Conservation (phyloP, 35 echinoderm and acorn worm species). For the Heliocidaris tuberculata region DNA sequence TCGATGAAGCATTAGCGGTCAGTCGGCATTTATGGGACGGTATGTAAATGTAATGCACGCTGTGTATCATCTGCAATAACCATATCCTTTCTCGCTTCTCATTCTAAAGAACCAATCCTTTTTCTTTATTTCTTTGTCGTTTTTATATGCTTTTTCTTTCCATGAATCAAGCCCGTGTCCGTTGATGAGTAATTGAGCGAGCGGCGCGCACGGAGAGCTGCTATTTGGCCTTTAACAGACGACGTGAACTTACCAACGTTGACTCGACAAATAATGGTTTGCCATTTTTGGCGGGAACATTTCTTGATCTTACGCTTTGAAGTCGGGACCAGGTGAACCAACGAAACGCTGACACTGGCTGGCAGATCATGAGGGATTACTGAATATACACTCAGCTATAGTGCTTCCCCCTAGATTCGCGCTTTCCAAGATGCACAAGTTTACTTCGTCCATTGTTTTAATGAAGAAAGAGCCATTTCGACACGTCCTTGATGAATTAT, state of each 20-base stretch:
- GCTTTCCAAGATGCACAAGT: neutral
- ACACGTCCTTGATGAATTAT: constrained; percentile 11
- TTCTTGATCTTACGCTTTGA: constrained; percentile 6
- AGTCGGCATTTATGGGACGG: neutral
- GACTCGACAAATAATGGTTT: constrained; percentile 51
- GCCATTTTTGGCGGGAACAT: constrained; percentile 44
- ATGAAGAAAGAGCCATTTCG: constrained; percentile 2
- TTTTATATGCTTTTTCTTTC: neutral
- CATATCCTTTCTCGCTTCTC: neutral
- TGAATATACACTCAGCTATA: constrained; percentile 30
- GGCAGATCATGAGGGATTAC: constrained; percentile 34
- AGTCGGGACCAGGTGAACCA: constrained; percentile 31
- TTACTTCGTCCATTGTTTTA: neutral
- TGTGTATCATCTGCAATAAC: neutral
- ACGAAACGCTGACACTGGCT: constrained; percentile 39
- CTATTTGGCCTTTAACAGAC: neutral
- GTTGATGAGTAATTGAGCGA: constrained; percentile 9
- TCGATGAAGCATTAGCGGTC: neutral
- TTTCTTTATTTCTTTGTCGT: neutral
- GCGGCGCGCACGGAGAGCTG: neutral
- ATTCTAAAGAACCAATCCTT: neutral
- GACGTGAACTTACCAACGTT: constrained; percentile 22
- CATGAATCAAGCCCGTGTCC: neutral
- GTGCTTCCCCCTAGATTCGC: neutral
- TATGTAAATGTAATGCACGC: constrained; percentile 7